These are phyloP conservation scores for Polydrusus pterygomalis DNA, from an alignment of 2,888 invertebrate genomes.

Conservation along the genomic window DNA sequence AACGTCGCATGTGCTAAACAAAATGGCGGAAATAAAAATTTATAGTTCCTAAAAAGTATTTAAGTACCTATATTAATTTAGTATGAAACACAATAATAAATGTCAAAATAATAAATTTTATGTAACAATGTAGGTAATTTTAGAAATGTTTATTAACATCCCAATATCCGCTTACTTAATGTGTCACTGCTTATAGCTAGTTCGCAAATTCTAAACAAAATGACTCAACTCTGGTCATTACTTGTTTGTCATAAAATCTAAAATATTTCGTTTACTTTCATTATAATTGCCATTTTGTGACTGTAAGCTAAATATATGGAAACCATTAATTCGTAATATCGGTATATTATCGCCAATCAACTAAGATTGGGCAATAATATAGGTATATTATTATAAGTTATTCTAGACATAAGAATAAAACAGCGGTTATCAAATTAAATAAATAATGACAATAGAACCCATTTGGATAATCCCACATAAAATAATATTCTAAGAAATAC, in stretches of 20 bases:
- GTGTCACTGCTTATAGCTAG: slow-evolving; percentile 9
- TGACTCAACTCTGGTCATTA: slow-evolving; percentile 28
- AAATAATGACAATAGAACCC: too few species aligned
- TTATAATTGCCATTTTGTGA: slow-evolving; percentile 16
- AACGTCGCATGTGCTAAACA: too few species aligned
- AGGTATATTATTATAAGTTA: background rate
- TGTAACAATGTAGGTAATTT: background rate
- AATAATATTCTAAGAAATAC: too few species aligned
- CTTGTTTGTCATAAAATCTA: slow-evolving; percentile 24
- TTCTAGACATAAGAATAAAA: too few species aligned
- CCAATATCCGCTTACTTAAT: background rate
- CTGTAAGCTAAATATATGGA: slow-evolving; percentile 7
- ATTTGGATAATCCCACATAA: too few species aligned
- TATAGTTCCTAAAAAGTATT: background rate
- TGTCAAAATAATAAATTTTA: slow-evolving; percentile 2
- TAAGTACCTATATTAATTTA: background rate
- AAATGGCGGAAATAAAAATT: too few species aligned
- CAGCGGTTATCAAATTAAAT: too few species aligned
- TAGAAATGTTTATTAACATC: background rate
- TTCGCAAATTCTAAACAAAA: slow-evolving; percentile 12
- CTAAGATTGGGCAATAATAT: background rate
- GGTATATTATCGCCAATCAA: background rate
- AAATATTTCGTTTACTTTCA: slow-evolving; percentile 26
- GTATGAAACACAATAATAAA: background rate
- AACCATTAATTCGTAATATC: background rate